Percentiles rank a stretch among this genome's conserved stretches.
These are phyloP conservation scores for Hydra vulgaris DNA, from an alignment of 30 jellyfish, hydroid and myxozoan species.

Conservation along the genomic window DNA sequence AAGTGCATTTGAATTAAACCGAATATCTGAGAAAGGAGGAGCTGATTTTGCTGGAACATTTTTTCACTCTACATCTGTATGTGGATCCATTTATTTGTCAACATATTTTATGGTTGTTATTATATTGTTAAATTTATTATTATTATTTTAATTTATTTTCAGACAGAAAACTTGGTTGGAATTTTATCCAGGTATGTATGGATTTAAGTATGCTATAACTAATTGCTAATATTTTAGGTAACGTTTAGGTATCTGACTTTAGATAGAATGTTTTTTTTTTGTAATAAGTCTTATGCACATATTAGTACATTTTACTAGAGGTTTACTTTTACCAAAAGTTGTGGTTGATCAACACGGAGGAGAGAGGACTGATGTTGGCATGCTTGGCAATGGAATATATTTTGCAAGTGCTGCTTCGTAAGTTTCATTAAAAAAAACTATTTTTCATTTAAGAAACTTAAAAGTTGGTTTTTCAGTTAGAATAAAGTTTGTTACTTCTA, in stretches of 20 bases:
- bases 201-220: too few relatives aligned
- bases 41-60: constrained; percentile 30
- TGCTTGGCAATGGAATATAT: constrained; percentile 88
- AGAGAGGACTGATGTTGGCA: constrained; percentile 77
- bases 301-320: constrained; percentile 26
- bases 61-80: constrained; percentile 57
- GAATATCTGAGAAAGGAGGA: constrained; percentile 36
- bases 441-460: too few relatives aligned
- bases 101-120: too few relatives aligned
- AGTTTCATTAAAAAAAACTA: neutral
- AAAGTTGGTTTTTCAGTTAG: neutral
- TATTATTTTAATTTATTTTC: too few relatives aligned
- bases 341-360: constrained; percentile 92
- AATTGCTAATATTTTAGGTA: too few relatives aligned
- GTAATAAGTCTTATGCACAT: neutral
- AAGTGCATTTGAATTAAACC: constrained; percentile 38
- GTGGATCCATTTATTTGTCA: neutral
- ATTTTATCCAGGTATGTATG: constrained; percentile 64
- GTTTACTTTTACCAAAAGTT: constrained; percentile 70
- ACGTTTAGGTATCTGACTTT: too few relatives aligned
- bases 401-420: constrained; percentile 84
- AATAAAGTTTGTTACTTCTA: neutral
- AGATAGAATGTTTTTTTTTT: too few relatives aligned
- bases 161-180: constrained; percentile 82
- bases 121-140: too few relatives aligned